phyloP scores from a whole-genome alignment of 2,113 vertebrate species.

The Aegithalos caudatus region DNA sequence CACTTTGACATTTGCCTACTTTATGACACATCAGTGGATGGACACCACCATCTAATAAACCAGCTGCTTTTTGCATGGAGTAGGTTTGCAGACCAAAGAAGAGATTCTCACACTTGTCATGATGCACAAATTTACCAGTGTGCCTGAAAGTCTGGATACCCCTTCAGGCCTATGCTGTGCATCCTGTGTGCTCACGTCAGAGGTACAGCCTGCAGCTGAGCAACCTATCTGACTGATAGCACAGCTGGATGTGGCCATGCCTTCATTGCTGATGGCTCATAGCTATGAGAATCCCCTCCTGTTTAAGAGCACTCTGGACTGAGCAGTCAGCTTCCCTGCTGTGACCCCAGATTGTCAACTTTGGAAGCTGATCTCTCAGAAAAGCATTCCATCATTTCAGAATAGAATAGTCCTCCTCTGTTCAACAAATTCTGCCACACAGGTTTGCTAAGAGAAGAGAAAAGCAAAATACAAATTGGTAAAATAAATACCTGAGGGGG shows the following conservation, averaged over 20 bases:
- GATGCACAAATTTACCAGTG: background rate
- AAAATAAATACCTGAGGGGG: background rate
- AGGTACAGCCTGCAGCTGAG: background rate
- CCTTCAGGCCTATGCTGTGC: background rate
- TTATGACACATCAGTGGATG: background rate
- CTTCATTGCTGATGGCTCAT: background rate
- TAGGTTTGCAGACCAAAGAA: background rate
- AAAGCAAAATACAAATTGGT: background rate
- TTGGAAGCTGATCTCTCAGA: conserved; percentile 7
- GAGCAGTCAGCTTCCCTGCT: background rate
- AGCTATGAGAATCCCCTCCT: background rate
- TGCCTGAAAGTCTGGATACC: background rate
- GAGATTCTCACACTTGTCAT: background rate
- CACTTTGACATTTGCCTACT: background rate
- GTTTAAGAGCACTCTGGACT: background rate
- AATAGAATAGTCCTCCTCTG: background rate
- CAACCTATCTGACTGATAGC: background rate
- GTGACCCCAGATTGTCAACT: background rate
- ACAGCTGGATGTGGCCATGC: conserved; percentile 1
- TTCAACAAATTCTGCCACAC: background rate
- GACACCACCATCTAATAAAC: background rate
- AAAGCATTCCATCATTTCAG: background rate
- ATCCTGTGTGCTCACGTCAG: background rate
- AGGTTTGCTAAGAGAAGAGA: background rate
- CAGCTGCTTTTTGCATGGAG: background rate